phyloP scores from a whole-genome alignment of 1,140 invertebrate species.

The Steinernema khuongi region DNA sequence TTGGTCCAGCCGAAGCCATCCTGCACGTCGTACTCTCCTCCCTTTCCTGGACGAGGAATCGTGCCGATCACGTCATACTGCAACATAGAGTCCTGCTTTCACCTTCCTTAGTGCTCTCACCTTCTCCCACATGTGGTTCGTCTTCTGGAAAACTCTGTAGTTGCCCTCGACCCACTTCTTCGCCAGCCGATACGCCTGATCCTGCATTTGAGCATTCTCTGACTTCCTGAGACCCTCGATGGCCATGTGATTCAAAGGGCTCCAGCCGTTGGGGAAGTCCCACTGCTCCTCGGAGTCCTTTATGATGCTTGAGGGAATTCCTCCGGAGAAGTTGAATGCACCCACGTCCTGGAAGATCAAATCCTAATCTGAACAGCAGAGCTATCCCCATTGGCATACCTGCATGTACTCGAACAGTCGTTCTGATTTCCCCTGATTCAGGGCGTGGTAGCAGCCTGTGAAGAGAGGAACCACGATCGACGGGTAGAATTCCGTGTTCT shows the following conservation, averaged over 20 bases:
- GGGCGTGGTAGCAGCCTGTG: slow-evolving; percentile 62
- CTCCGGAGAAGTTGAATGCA: slow-evolving; percentile 45
- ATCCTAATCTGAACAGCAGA: slow-evolving; percentile 13
- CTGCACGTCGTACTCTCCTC: slow-evolving; percentile 77
- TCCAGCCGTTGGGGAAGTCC: slow-evolving; percentile 61
- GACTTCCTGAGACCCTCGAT: slow-evolving; percentile 68
- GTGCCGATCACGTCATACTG: slow-evolving; percentile 44
- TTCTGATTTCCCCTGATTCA: slow-evolving; percentile 26
- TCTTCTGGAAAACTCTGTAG: slow-evolving; percentile 72
- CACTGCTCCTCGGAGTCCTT: slow-evolving; percentile 60
- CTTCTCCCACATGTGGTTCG: slow-evolving; percentile 65
- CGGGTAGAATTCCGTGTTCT: slow-evolving; percentile 70
- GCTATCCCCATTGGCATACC: slow-evolving; percentile 20
- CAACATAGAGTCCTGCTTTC: background rate
- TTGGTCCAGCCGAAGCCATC: slow-evolving; percentile 90
- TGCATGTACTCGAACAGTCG: slow-evolving; percentile 33
- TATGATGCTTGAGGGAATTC: slow-evolving; percentile 45
- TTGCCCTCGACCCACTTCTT: slow-evolving; percentile 77
- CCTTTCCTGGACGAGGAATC: slow-evolving; percentile 65
- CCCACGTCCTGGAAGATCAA: slow-evolving; percentile 15
- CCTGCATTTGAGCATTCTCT: slow-evolving; percentile 62
- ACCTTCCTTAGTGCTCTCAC: slow-evolving; percentile 51
- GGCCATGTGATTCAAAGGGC: slow-evolving; percentile 76
- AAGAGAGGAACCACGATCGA: slow-evolving; percentile 78
- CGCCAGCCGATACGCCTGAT: slow-evolving; percentile 69